A percentile compares a stretch with the other conserved stretches of the same genome.
These are phyloP conservation scores for Macaria notata DNA, from an alignment of 2,888 invertebrate species.

Conservation along the genomic window DNA sequence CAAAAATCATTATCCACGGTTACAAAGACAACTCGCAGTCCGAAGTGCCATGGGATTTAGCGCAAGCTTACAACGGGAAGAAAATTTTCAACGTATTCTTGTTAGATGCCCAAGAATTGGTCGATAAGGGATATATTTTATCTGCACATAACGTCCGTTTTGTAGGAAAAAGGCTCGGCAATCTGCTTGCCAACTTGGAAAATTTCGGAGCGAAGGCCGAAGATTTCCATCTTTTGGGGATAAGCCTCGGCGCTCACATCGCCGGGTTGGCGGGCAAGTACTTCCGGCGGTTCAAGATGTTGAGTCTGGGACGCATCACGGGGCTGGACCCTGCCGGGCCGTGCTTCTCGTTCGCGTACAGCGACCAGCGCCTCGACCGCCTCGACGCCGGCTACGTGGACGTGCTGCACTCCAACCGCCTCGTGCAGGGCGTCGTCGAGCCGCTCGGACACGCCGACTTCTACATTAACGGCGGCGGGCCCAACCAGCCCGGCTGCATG, in stretches of 20 bases:
- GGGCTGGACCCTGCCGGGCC: slow-evolving; percentile 78
- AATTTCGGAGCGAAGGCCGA: slow-evolving; percentile 67
- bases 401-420: slow-evolving; percentile 71
- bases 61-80: slow-evolving; percentile 69
- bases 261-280: slow-evolving; percentile 78
- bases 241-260: slow-evolving; percentile 83
- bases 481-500: slow-evolving; percentile 87
- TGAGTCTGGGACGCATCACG: slow-evolving; percentile 68
- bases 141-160: slow-evolving; percentile 72
- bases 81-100: slow-evolving; percentile 73
- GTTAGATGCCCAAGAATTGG: slow-evolving; percentile 71
- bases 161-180: slow-evolving; percentile 78
- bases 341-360: slow-evolving; percentile 69
- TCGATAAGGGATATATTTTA: slow-evolving; percentile 67
- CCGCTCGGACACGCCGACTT: slow-evolving; percentile 88
- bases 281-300: slow-evolving; percentile 64
- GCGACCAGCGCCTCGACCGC: slow-evolving; percentile 69
- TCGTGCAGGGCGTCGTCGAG: slow-evolving; percentile 74
- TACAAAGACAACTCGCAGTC: slow-evolving; percentile 73
- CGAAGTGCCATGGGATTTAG: slow-evolving; percentile 64
- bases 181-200: slow-evolving; percentile 75
- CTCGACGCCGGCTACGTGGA: slow-evolving; percentile 72
- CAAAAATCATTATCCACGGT: slow-evolving; percentile 75
- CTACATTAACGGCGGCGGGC: slow-evolving; percentile 87
- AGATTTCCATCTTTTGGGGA: slow-evolving; percentile 80